Evolutionary conservation across 2,888 invertebrate species (phyloP), one percentile per base, ranked within the genome.

Genomic region (Torymus aiolomorphi): DNA sequence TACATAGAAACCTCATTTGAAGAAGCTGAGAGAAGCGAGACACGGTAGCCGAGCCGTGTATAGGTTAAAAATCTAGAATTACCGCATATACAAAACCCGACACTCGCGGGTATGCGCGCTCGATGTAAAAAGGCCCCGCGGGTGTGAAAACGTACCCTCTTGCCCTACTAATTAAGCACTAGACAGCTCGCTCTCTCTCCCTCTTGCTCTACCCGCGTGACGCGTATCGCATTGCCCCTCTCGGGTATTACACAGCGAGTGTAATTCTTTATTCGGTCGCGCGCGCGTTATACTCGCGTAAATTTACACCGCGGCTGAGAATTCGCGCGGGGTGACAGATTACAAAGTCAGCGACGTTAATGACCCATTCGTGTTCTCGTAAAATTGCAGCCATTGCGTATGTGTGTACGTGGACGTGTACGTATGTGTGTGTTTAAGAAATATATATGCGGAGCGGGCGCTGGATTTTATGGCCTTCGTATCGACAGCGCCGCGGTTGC

Each of bases 1-100:
- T 42, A 42, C 8, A 42, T 42, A 42, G 31, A 31, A 31, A 31
- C 31, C 31, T 31, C 31, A 31, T 51, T 65, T 42, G 59, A 52
- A 42, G 18, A 49, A 2, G 2, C n/a, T 5, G n/a, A 4, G 24
- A 18, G 14, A 8, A 71, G 20, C 18, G 61, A 18, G 8, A 42
- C 42, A 16, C 24, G 16, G 49, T 31, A 18, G 56, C 54, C 62
- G 24, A 67, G n/a, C 42, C 52, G 56, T 57, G 63, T 63, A n/a
- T n/a, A 63, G 63, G 63, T 63, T 63, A 70, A 78, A 70, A 74
- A 57, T 70, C 74, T 78, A 74, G 57, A 49, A 56, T 74, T 74
- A 74, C 73, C 42, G 31, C 1, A 13, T 18, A 24, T 49, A n/a
- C 42, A n/a, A 20, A 42, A 52, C 20, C 24, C 49, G 59, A 62